Percentiles rank a stretch among this genome's conserved stretches.
phyloP scores from a whole-genome alignment of 2,888 invertebrate genomes.

The Tridacna gigas region DNA sequence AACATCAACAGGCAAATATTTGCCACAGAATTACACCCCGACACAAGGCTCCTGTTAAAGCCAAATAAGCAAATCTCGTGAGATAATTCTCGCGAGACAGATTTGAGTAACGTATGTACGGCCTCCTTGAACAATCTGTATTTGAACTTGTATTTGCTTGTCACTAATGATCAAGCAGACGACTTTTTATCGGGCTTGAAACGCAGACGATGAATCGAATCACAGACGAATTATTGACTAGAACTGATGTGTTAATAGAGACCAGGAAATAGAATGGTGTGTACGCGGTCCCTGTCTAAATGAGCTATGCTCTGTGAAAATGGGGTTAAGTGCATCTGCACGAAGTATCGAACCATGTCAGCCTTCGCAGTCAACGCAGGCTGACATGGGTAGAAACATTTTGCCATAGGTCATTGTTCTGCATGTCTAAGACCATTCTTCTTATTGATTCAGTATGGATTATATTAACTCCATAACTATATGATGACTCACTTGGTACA shows the following conservation, averaged over 20 bases:
- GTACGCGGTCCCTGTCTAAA: too few species aligned
- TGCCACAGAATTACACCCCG: slow-evolving; percentile 16
- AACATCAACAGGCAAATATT: slow-evolving; percentile 19
- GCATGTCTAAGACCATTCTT: too few species aligned
- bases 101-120: not conserved
- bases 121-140: not conserved
- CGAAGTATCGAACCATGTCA: too few species aligned
- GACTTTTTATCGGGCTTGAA: not conserved
- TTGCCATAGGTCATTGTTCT: too few species aligned
- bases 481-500: too few species aligned
- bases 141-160: slow-evolving; percentile 1
- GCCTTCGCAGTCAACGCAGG: too few species aligned
- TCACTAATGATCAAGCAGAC: slow-evolving; percentile 4
- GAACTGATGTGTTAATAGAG: not conserved
- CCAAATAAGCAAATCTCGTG: slow-evolving; percentile 21
- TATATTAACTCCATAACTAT: too few species aligned
- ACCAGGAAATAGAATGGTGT: too few species aligned
- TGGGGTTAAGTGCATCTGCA: too few species aligned
- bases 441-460: too few species aligned
- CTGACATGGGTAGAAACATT: too few species aligned
- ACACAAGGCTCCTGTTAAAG: not conserved
- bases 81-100: slow-evolving; percentile 20
- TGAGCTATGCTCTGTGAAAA: too few species aligned
- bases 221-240: slow-evolving; percentile 8
- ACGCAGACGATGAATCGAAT: slow-evolving; percentile 7